phyloP scores from a whole-genome alignment of 2,797 vertebrate genomes.

The Varecia variegata region DNA sequence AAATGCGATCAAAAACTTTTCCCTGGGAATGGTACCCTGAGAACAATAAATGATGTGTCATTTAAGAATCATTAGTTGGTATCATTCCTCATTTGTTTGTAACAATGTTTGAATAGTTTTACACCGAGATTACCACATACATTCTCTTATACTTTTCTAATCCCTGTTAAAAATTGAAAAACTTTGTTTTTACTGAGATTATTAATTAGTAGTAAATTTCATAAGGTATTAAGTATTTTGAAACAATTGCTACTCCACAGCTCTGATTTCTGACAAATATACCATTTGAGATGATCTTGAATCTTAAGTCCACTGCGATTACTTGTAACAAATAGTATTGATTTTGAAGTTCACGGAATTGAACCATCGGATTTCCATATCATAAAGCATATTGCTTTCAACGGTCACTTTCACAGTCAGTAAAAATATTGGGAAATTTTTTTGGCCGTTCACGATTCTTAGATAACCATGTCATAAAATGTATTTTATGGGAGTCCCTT shows the following conservation, averaged over 20 bases:
- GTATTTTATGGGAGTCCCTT: no score
- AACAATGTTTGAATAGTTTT: background rate
- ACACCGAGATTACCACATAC: accelerated
- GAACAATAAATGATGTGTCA: background rate
- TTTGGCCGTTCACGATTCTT: no score
- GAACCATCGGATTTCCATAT: background rate
- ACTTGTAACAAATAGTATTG: background rate
- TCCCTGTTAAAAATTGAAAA: background rate
- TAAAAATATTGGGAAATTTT: background rate
- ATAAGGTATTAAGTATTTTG: background rate
- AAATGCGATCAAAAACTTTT: accelerated
- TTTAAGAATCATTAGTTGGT: background rate
- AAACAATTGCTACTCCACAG: background rate
- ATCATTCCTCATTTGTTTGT: background rate
- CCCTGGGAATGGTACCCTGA: background rate
- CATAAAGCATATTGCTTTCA: background rate
- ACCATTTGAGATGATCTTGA: no score
- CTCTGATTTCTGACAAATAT: background rate
- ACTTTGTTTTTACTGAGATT: background rate
- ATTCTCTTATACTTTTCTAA: background rate
- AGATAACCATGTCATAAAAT: background rate
- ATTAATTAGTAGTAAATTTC: background rate
- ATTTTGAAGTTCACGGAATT: background rate
- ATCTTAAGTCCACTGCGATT: background rate
- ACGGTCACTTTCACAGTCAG: background rate